Base-by-base conservation (phyloP, 1,140 invertebrate species). In the Globodera rostochiensis region DNA sequence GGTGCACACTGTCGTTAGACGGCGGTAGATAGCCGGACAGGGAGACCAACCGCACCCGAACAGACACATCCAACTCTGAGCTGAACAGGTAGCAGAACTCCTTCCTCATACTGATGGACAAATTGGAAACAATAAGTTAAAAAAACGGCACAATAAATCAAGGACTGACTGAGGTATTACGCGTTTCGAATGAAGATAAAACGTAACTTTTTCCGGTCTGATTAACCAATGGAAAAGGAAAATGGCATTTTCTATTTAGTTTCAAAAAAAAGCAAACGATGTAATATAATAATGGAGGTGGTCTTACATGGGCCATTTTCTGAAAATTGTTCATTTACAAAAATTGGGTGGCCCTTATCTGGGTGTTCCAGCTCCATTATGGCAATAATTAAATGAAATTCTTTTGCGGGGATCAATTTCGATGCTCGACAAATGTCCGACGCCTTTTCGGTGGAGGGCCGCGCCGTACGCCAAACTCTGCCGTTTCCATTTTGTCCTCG, bases 1-100 rank as follows among this genome's bases (percentile, higher is more conserved):
- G 66, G 49, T 78, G 77, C 13, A 78, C 46, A 47, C 69, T 71
- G 25, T 71, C 69, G 69, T 78, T 70, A 13, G 57, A 15, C 11
- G 60, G 57, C 60, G 73, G 11, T 9, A 84, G 25, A 84, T 74
- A 83, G 6, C 85, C 84, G 69, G 53, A 84, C 47, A 85, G 82
- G 9, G 84, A 85, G 49, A 85, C 66, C 19, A 85, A 46, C 50
- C 66, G 83, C 36, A 98, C 93, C 91, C 97, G 94, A 86, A 95
- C 67, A 53, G 81, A 79, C 8, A 84, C 83, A 74, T 89, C 53
- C 64, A 90, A 21, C 66, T 88, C 88, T 49, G 82, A 86, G 74
- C 84, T 89, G 80, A 83, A 88, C 8, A 88, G 79, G 70, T 88
- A 88, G 66, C 70, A 50, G 77, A 87, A 83, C 25, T 85, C 49